Percentiles rank a stretch among this genome's conserved stretches.
Conservation (phyloP, 1,140 invertebrate species). For the Drosophila setifemur region DNA sequence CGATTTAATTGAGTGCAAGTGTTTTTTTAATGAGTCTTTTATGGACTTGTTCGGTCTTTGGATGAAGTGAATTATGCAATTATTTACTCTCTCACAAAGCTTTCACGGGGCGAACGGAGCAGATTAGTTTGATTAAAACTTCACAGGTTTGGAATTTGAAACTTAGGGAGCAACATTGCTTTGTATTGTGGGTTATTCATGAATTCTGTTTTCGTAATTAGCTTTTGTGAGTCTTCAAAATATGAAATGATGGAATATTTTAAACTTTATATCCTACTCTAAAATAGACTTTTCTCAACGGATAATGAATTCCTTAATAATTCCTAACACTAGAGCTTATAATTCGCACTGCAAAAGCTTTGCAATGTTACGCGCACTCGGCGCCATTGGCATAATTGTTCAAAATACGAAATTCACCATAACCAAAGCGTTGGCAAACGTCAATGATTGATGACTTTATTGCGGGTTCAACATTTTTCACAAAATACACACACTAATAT, state of each 20-base stretch:
- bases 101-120: background rate
- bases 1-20: constrained; percentile 77
- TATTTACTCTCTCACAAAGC: constrained; percentile 28
- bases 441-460: constrained; percentile 82
- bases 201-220: no score
- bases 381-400: constrained; percentile 74
- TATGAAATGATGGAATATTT: no score
- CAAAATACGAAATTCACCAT: constrained; percentile 43
- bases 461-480: constrained; percentile 79
- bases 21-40: constrained; percentile 77
- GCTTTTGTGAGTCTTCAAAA: no score
- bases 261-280: no score
- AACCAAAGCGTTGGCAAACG: constrained; percentile 71
- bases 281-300: no score
- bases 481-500: constrained; percentile 52
- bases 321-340: no score
- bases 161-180: no score
- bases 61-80: constrained; percentile 40
- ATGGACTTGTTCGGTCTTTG: constrained; percentile 52
- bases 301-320: no score
- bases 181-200: no score
- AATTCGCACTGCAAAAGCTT: background rate
- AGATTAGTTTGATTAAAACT: no score
- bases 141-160: no score
- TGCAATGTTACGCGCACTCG: constrained; percentile 17